These are phyloP conservation scores for Vipera ursinii DNA, from an alignment of 2,797 vertebrate genomes.

Conservation along the genomic window DNA sequence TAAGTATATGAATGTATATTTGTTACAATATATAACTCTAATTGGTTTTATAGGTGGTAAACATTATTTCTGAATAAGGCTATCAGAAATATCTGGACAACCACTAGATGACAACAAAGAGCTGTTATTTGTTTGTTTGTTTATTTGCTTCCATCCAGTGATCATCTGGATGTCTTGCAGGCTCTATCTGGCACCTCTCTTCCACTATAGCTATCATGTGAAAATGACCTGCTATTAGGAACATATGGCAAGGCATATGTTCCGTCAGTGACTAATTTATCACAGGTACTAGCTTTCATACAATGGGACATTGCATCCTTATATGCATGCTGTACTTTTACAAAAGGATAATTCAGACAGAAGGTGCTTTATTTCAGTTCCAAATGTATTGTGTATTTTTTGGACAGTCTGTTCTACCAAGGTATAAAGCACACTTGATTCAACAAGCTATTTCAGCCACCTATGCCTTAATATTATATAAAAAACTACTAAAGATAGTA, in stretches of 20 bases:
- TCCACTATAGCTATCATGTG: background rate
- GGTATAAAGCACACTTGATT: background rate
- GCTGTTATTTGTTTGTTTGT: background rate
- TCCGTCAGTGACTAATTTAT: background rate
- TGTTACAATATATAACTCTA: background rate
- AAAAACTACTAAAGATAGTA: background rate
- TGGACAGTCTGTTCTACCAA: background rate
- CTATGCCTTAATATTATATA: background rate
- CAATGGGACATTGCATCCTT: background rate
- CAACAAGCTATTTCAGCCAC: background rate
- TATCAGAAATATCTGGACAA: background rate
- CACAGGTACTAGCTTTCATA: slow-evolving; percentile 16
- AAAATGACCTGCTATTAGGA: background rate
- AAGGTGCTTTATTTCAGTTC: slow-evolving; percentile 2
- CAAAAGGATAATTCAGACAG: slow-evolving; percentile 7
- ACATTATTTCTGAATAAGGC: background rate
- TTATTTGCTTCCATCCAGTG: background rate
- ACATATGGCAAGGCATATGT: slow-evolving; percentile 15
- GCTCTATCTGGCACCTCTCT: background rate
- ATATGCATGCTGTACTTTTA: background rate
- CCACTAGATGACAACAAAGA: background rate
- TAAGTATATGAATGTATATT: background rate
- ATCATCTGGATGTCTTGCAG: background rate
- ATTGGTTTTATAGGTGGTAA: background rate
- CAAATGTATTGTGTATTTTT: background rate